Evolutionary conservation across 2,797 vertebrate species (phyloP), one percentile per base, ranked within the genome.

Genomic region (Sebastiscus albofasciatus): DNA sequence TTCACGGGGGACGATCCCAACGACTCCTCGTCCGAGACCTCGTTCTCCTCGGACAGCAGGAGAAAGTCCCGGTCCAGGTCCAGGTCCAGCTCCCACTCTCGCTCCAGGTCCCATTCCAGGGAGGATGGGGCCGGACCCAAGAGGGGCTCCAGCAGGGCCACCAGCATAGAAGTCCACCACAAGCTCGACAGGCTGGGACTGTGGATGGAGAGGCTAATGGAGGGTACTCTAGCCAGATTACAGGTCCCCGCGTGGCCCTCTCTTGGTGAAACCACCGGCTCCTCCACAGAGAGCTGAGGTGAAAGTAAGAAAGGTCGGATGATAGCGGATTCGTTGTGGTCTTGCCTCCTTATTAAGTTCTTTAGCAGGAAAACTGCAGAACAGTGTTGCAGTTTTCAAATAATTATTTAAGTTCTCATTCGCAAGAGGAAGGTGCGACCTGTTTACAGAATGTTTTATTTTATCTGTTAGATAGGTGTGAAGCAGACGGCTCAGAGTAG

Each of bases 201-300:
- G 33, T 99, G 98, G 98, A 99, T 99, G 98, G 98, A 99, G 88
- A 96, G 96, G 78, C 95, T 99, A 18, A 93, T 98, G 77, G 98
- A 99, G 91, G 98, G 98, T 4, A 98, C 98, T 33, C 87, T 99
- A 58, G 97, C 97, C 80, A 95, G 98, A 87, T 95, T 97, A 86
- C 96, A 96, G 24, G 96, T 99, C 83, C 95, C 96, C 1, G 96
- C 92, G 0, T 99, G 98, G 98, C 98, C 98, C 0, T 82, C 92
- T 0, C 95, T 99, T 42, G 95, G 97, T 92, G 86, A 88, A 58
- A 71, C 84, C 33, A 72, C 59, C 9, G 73, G 22, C 67, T 60
- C 76, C 22, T 70, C 76, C 49, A 16, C 86, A 36, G 83, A 89
- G 39, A 89, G 86, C 87, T 93, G 92, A 93, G 79, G 69, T 79